phyloP scores from a whole-genome alignment of 2,888 invertebrate genomes.

The Polydrusus cervinus region DNA sequence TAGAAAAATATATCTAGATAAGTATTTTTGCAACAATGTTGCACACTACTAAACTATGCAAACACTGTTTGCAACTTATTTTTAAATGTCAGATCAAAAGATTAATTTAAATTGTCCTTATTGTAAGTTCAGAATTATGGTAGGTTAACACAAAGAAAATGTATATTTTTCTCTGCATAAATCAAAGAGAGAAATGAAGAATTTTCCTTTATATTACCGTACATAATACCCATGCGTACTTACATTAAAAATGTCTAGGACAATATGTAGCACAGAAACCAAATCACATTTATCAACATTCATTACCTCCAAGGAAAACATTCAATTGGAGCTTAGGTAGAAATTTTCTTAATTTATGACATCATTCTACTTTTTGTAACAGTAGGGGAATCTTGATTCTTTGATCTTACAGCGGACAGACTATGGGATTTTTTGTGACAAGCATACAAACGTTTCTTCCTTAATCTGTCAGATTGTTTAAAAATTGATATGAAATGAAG shows the following conservation, averaged over 20 bases:
- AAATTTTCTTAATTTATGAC: slow-evolving; percentile 6
- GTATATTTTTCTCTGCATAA: background rate
- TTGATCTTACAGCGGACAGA: slow-evolving; percentile 13
- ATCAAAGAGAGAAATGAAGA: too few relatives aligned
- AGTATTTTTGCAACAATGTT: slow-evolving; percentile 21
- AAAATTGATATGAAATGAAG: slow-evolving; percentile 24
- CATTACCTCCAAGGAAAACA: slow-evolving; percentile 14
- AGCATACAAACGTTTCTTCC: slow-evolving; percentile 24
- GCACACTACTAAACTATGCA: slow-evolving; percentile 1
- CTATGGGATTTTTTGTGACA: slow-evolving; percentile 12
- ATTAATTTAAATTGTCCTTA: background rate
- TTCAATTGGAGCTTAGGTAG: too few relatives aligned
- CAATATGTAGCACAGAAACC: background rate
- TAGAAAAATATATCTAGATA: slow-evolving; percentile 24
- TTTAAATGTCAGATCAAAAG: background rate
- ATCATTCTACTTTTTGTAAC: background rate
- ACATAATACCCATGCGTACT: background rate
- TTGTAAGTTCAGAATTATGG: background rate
- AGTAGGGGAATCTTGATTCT: background rate
- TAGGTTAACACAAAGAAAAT: background rate
- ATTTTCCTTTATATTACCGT: too few relatives aligned
- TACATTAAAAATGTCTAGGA: background rate
- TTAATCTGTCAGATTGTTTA: slow-evolving; percentile 18
- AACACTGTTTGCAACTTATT: background rate
- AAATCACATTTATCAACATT: slow-evolving; percentile 14